phyloP scores from a whole-genome alignment of 2,797 vertebrate genomes.

The Hapalemur alaotrensis region DNA sequence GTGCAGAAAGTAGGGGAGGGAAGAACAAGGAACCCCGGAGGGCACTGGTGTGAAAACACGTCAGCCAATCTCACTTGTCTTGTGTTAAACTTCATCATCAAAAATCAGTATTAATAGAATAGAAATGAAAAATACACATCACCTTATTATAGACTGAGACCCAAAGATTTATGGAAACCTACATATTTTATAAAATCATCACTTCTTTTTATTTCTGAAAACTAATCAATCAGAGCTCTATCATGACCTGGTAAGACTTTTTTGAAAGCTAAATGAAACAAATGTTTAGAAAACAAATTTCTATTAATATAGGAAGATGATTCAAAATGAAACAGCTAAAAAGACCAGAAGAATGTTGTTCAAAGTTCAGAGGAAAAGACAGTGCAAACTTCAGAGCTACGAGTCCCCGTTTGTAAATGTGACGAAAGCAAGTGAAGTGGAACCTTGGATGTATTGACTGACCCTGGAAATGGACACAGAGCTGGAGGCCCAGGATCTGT shows the following conservation, averaged over 20 bases:
- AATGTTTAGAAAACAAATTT: not conserved
- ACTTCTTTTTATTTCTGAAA: conserved; percentile 4
- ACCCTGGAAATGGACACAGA: not conserved
- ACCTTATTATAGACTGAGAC: not conserved
- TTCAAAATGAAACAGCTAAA: not conserved
- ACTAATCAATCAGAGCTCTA: not conserved
- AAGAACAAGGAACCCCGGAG: not conserved
- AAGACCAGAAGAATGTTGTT: not conserved
- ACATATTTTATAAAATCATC: not conserved
- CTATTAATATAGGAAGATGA: not conserved
- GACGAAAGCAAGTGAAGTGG: not conserved
- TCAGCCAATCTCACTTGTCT: not conserved
- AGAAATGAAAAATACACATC: not conserved
- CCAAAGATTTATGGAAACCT: not conserved
- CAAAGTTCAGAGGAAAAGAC: not conserved
- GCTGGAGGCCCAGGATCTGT: not conserved
- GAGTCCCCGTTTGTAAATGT: not conserved
- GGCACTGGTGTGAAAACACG: not conserved
- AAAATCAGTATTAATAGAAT: not conserved
- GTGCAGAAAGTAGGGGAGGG: not conserved
- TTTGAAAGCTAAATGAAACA: not conserved
- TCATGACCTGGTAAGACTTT: not conserved
- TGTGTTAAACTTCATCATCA: not conserved
- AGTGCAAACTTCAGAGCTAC: not conserved
- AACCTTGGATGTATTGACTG: fast-evolving